These are phyloP conservation scores for Callocephalon fimbriatum DNA, from an alignment of 2,113 vertebrate species.

Conservation along the genomic window DNA sequence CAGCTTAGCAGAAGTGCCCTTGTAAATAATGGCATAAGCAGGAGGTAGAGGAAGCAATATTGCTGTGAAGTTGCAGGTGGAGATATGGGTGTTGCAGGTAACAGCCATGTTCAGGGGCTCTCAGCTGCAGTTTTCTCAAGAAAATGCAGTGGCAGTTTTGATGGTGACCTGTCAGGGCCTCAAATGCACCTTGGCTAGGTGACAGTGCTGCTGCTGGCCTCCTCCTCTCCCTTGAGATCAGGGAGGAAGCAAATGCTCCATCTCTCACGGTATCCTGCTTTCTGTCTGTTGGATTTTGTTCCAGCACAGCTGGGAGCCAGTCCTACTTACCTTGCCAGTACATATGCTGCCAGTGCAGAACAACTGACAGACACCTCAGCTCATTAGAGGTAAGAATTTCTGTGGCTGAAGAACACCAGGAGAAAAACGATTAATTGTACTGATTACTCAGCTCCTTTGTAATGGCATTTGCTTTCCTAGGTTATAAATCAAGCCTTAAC, in stretches of 20 bases:
- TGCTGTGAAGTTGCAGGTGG: background rate
- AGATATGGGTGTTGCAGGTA: accelerated
- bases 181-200: background rate
- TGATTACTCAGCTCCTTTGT: background rate
- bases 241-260: background rate
- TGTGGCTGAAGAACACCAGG: background rate
- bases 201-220: background rate
- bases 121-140: background rate
- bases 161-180: background rate
- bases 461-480: background rate
- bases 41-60: background rate
- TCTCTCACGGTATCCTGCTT: accelerated
- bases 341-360: accelerated
- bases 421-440: background rate
- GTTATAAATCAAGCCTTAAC: background rate
- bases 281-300: background rate
- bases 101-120: background rate
- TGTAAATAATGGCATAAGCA: background rate
- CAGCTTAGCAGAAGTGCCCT: background rate
- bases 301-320: background rate
- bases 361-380: background rate
- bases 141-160: background rate
- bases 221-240: background rate
- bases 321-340: background rate
- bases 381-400: background rate